phyloP scores from a whole-genome alignment of 2,797 vertebrate species.

The Catamblyrhynchus diadema region DNA sequence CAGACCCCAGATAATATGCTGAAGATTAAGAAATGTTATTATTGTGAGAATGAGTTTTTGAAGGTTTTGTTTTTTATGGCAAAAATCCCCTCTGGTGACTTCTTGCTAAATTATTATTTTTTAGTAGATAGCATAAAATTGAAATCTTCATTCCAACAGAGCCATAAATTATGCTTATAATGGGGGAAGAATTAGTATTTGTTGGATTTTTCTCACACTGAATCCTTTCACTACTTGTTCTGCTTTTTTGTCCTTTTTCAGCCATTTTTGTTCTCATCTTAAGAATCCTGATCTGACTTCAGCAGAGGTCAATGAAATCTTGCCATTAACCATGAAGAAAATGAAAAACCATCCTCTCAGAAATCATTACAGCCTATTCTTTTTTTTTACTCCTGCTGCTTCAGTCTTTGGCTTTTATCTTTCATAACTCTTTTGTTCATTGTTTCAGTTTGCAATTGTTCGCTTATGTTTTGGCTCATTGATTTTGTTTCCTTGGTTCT shows the following conservation, averaged over 20 bases:
- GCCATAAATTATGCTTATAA: not conserved
- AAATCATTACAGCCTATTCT: not conserved
- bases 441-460: not conserved
- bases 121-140: not conserved
- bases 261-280: not conserved
- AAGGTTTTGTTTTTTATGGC: not conserved
- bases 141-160: not conserved
- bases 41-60: not conserved
- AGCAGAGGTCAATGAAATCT: not conserved
- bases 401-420: not conserved
- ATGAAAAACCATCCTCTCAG: not conserved
- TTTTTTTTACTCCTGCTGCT: not conserved
- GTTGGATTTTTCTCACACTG: not conserved
- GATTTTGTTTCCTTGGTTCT: constrained; percentile 18
- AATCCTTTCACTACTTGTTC: not conserved
- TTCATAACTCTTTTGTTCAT: not conserved
- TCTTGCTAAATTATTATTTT: not conserved
- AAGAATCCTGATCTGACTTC: not conserved
- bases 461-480: not conserved
- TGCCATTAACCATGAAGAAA: not conserved
- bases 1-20: not conserved
- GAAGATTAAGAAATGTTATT: not conserved
- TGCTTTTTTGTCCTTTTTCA: not conserved
- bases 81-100: not conserved
- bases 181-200: not conserved